These are phyloP conservation scores for Brachypalpus laphriformis DNA, from an alignment of 2,888 invertebrate species.

Conservation along the genomic window DNA sequence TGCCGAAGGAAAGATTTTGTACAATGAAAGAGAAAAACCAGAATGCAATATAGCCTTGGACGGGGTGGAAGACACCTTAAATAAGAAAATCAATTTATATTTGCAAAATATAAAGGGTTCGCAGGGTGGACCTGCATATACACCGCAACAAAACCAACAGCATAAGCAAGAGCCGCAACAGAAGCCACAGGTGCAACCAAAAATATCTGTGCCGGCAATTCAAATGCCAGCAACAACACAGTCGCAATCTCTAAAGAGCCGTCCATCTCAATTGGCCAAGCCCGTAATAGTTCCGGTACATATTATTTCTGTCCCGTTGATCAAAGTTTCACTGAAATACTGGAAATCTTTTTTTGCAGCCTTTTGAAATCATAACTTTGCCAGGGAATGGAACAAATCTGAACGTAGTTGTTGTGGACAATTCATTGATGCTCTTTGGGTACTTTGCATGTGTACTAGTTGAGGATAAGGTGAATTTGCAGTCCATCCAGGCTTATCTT, in stretches of 20 bases:
- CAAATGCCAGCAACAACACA: background rate
- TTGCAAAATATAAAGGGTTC: constrained; percentile 1
- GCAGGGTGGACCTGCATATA: background rate
- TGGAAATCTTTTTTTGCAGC: constrained; percentile 33
- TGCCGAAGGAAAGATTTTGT: constrained; percentile 49
- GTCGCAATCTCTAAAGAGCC: background rate
- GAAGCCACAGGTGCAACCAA: background rate
- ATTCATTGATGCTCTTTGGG: constrained; percentile 68
- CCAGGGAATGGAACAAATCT: constrained; percentile 52
- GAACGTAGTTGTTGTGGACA: constrained; percentile 74
- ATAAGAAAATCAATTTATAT: constrained; percentile 61
- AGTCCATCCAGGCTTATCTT: constrained; percentile 69
- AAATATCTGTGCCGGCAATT: background rate
- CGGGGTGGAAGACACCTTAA: constrained; percentile 34
- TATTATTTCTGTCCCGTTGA: background rate
- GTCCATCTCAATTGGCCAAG: constrained; percentile 41
- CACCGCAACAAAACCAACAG: background rate
- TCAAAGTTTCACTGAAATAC: background rate
- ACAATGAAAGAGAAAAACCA: constrained; percentile 20
- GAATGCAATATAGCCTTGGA: background rate
- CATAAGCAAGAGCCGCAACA: background rate
- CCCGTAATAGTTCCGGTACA: constrained; percentile 59
- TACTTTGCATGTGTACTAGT: constrained; percentile 75
- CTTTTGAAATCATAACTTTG: constrained; percentile 46
- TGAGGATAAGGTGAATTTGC: constrained; percentile 66